Base-by-base conservation (phyloP, 2,888 invertebrate genomes). In the Sturmia bella region DNA sequence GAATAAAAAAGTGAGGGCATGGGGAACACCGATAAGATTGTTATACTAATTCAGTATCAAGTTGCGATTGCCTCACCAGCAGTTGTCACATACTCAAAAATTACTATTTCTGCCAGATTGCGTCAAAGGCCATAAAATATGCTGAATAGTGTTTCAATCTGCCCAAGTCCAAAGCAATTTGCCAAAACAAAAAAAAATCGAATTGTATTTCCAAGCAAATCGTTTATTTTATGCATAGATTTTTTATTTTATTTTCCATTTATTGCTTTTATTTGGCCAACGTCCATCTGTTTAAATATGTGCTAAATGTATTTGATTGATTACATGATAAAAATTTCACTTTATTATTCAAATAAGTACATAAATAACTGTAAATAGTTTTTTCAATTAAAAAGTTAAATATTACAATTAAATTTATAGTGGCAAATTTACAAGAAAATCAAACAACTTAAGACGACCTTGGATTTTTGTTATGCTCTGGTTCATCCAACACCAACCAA, bases 381-480 rank as follows among this genome's bases (percentile, higher is more conserved):
- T 77, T 69, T 32, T 17, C 45, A 50, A 39, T 54, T 72, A 78
- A 78, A 72, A 59, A 54, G 56, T 68, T 37, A 56, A 19, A 52
- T 56, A n/a, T 43, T 21, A 19, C 9, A 12, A 56, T 43, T 24
- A 63, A 50, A 66, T 17, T 17, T 12, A 39, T 45, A 69, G 13
- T 15, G 12, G 70, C 70, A 66, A 64, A 57, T 52, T 45, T 56
- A 59, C 69, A 75, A 77, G 61, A 70, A 72, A 69, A 64, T 11
- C 17, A n/a, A 74, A 80, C 74, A 56, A 63, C 19, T 52, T 41
- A 61, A 74, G 59, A 70, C 78, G 82, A 82, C 82, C 82, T 82
- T 82, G 74, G 59, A 66, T 59, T 75, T 59, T 66, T 74, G 63
- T 78, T 54, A 82, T 56, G 82, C 82, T 82, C 82, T 82, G 82